Evolutionary conservation across 2,797 vertebrate species (phyloP).

Genomic region (Phataginus tetradactyla): DNA sequence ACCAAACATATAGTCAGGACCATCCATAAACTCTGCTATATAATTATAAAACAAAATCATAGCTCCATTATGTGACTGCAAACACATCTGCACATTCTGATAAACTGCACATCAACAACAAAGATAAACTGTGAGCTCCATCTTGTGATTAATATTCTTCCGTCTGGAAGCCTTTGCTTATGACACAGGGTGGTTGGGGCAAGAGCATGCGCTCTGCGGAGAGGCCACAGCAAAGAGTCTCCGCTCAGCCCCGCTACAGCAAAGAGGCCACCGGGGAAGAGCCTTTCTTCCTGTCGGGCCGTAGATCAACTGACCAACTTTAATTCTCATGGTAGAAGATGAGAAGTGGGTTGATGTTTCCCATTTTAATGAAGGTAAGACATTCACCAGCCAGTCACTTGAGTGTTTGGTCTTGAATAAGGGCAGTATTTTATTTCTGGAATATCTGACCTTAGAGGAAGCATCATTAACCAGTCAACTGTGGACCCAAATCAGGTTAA

Average conservation of each 20-base stretch:
- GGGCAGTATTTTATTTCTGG: neutral
- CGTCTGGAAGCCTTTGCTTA: neutral
- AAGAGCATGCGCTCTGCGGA: neutral
- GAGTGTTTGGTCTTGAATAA: neutral
- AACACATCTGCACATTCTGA: neutral
- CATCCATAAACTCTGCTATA: neutral
- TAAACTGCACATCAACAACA: neutral
- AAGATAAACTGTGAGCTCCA: neutral
- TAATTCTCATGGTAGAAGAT: neutral
- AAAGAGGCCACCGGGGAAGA: neutral
- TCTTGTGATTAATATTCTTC: neutral
- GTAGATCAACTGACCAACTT: neutral
- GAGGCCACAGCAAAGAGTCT: neutral
- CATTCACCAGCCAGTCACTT: neutral
- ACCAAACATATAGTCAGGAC: neutral
- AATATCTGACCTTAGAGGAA: neutral
- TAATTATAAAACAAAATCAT: neutral
- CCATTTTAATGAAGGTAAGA: neutral
- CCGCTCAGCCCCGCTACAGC: no score
- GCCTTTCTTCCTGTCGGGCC: neutral
- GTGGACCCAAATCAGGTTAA: neutral
- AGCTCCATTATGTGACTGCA: neutral
- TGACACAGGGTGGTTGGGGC: fast-evolving
- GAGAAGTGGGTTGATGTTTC: neutral
- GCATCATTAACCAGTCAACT: neutral